Evolutionary conservation across 2,888 invertebrate genomes (phyloP), one percentile per base, ranked within the genome.

Genomic region (Arge pagana): DNA sequence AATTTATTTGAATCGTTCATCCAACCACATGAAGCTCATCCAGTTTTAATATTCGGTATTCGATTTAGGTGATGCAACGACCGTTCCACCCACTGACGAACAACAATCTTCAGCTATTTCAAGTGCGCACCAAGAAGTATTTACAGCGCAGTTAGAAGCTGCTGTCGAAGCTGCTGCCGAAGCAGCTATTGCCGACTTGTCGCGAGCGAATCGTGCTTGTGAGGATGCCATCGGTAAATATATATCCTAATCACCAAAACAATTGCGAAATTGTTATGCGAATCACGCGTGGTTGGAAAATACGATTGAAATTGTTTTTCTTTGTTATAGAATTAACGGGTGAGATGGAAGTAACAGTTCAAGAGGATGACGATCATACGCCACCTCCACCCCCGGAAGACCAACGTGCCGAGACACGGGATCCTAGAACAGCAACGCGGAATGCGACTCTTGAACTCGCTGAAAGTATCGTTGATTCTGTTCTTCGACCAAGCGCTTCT

Each of bases 391-490:
- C 70, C 4, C 63, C 66, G 0, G 68, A 69, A 11, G 63, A 64
- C 15, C 62, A 61, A 18, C 21, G 58, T 1, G 26, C 60, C 0
- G 68, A 72, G 41, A 50, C 53, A 13, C 56, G 67, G 37, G 68
- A 73, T 53, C 67, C 67, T 6, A 64, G 66, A 15, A 59, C 66
- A 5, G 59, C 63, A 6, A 66, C 63, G 53, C 54, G 68, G 2
- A 71, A 65, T 56, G 62, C 72, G 1, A 70, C 71, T 2, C 61
- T 71, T 19, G 73, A 74, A 54, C 63, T 78, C 8, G 77, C 79
- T 1, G 77, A 76, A 57, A 78, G 76, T 48, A 74, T 79, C 37
- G 77, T 79, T 2, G 78, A 78, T 54, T 77, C 78, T 13, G 77
- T 79, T 8, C 61, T 79, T 10, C 71, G 72, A 16, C 70, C 76